Percentiles rank a stretch among this genome's conserved stretches.
phyloP scores from a whole-genome alignment of 2,888 invertebrate genomes.

The Congeria kusceri region DNA sequence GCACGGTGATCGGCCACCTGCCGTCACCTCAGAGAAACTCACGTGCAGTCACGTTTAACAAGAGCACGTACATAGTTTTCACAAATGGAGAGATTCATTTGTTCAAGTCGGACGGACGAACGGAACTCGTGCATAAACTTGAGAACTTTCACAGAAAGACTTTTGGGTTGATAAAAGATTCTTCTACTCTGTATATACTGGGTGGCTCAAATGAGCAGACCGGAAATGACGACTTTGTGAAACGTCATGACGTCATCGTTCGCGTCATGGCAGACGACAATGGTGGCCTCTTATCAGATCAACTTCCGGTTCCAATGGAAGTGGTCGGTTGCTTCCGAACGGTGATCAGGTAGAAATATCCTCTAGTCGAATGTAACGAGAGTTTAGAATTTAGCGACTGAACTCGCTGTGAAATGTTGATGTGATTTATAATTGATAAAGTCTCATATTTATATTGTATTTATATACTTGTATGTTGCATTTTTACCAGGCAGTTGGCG shows the following conservation, averaged over 20 bases:
- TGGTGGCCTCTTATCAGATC: conserved; percentile 6
- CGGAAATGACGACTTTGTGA: conserved; percentile 16
- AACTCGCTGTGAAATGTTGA: too few relatives aligned
- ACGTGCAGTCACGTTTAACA: conserved; percentile 52
- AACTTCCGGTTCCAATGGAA: conserved; percentile 56
- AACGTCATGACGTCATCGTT: conserved; percentile 32
- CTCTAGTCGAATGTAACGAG: conserved; percentile 58
- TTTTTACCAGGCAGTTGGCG: too few relatives aligned
- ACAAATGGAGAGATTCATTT: conserved; percentile 59
- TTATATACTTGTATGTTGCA: too few relatives aligned
- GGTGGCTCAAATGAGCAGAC: conserved; percentile 33
- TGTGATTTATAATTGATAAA: too few relatives aligned
- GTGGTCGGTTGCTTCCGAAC: conserved; percentile 56
- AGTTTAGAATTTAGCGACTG: too few relatives aligned
- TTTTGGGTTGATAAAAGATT: conserved; percentile 55
- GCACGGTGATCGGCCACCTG: conserved; percentile 49
- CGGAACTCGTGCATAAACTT: conserved; percentile 34
- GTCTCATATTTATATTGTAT: too few relatives aligned
- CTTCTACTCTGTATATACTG: conserved; percentile 45
- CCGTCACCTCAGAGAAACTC: conserved; percentile 60
- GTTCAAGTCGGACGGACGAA: conserved; percentile 39
- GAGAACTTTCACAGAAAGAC: conserved; percentile 57
- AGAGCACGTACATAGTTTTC: conserved; percentile 46
- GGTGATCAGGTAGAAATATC: conserved; percentile 52
- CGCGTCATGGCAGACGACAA: conserved; percentile 7